Evolutionary conservation across 1,140 invertebrate genomes (phyloP).

Genomic region (Andrena cerasifolii): DNA sequence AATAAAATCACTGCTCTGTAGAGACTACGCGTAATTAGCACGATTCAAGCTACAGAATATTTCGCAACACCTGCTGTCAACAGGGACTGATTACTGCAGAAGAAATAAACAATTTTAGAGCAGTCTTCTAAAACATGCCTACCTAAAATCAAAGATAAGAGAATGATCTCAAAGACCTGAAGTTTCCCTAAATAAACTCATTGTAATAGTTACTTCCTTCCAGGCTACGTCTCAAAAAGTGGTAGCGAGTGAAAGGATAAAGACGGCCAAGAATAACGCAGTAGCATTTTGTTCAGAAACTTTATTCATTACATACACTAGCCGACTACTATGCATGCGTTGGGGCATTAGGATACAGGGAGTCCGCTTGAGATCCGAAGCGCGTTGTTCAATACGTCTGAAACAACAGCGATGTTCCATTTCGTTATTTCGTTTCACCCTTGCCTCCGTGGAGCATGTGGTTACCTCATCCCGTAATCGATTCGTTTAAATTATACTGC

Average conservation of each 20-base stretch:
- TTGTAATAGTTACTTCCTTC: no score
- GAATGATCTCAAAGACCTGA: no score
- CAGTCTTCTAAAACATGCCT: no score
- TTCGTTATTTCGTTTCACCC: slow-evolving; percentile 47
- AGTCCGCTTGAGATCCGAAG: slow-evolving; percentile 72
- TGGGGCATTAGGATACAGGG: slow-evolving; percentile 73
- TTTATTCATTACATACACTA: slow-evolving; percentile 83
- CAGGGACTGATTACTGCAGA: no score
- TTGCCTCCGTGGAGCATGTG: slow-evolving; percentile 63
- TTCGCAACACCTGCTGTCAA: no score
- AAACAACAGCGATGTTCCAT: slow-evolving; percentile 62
- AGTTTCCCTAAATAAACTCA: no score
- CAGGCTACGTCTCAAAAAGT: no score
- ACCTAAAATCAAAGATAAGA: no score
- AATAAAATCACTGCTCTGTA: background rate
- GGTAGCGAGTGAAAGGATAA: background rate
- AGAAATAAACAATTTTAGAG: no score
- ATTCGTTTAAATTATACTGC: slow-evolving; percentile 77
- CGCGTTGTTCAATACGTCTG: slow-evolving; percentile 66
- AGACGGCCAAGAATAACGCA: slow-evolving; percentile 6
- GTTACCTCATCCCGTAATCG: slow-evolving; percentile 67
- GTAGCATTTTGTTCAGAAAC: slow-evolving; percentile 78
- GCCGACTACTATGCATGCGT: slow-evolving; percentile 80
- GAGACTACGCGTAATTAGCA: no score
- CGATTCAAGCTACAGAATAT: no score